These are phyloP conservation scores for Chaitophorus viminalis DNA, from an alignment of 2,888 invertebrate species.

Conservation along the genomic window DNA sequence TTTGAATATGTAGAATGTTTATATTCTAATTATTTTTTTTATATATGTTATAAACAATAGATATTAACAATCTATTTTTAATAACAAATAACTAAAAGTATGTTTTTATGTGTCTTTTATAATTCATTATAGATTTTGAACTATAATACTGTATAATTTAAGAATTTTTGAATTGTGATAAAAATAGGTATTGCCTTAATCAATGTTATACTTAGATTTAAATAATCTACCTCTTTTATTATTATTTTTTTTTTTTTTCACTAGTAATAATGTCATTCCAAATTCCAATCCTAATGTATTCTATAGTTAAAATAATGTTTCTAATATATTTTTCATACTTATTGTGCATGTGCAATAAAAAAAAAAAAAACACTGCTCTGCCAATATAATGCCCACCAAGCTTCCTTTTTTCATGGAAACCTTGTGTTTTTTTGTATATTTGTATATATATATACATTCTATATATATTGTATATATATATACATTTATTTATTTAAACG, in stretches of 20 bases:
- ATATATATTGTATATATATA: slow-evolving; percentile 43
- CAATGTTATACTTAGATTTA: slow-evolving; percentile 59
- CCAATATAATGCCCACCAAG: slow-evolving; percentile 62
- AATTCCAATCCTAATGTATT: slow-evolving; percentile 61
- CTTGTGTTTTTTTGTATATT: slow-evolving; percentile 52
- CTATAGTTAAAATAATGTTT: slow-evolving; percentile 55
- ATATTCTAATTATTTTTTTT: slow-evolving; percentile 57
- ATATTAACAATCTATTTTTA: slow-evolving; percentile 58
- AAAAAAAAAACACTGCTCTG: slow-evolving; percentile 60
- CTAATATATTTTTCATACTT: slow-evolving; percentile 62
- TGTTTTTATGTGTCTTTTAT: slow-evolving; percentile 60
- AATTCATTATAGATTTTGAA: slow-evolving; percentile 52
- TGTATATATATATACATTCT: slow-evolving; percentile 22
- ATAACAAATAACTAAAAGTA: slow-evolving; percentile 47
- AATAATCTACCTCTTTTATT: slow-evolving; percentile 60
- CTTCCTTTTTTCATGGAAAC: slow-evolving; percentile 61
- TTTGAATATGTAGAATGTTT: slow-evolving; percentile 55
- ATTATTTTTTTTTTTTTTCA: slow-evolving; percentile 45
- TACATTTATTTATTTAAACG: slow-evolving; percentile 56
- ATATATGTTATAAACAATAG: slow-evolving; percentile 51
- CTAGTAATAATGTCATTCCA: slow-evolving; percentile 54
- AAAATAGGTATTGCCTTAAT: slow-evolving; percentile 60
- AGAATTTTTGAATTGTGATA: slow-evolving; percentile 61
- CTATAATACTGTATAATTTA: slow-evolving; percentile 56
- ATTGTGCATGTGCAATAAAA: slow-evolving; percentile 62